phyloP scores from a whole-genome alignment of 2,888 invertebrate genomes.

The Aquatica leii region DNA sequence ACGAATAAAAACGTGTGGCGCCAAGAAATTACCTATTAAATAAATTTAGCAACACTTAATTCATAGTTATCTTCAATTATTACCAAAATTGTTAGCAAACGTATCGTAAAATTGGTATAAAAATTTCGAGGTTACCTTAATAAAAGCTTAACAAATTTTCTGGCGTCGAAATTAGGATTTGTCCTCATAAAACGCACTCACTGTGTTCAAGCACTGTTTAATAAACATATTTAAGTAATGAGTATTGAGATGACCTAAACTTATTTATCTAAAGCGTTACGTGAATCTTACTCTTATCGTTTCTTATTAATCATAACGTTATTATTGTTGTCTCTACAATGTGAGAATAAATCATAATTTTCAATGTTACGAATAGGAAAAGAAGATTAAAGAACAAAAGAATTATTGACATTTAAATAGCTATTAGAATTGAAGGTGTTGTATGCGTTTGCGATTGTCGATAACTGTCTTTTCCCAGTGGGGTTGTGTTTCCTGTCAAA shows the following conservation, averaged over 20 bases:
- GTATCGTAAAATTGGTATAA: conserved; percentile 2
- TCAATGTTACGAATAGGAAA: not conserved
- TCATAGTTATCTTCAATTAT: conserved; percentile 23
- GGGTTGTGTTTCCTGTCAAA: conserved; percentile 37
- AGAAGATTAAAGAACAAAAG: conserved; percentile 41
- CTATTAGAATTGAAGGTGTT: conserved; percentile 43
- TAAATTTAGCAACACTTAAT: conserved; percentile 46
- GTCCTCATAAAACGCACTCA: not conserved
- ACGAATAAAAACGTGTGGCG: conserved; percentile 54
- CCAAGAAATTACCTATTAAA: conserved; percentile 54
- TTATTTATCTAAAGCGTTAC: conserved; percentile 4
- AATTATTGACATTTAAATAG: conserved; percentile 51
- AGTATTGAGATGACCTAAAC: conserved; percentile 6
- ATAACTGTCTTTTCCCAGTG: conserved; percentile 21
- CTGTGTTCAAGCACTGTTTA: not conserved
- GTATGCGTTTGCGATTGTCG: conserved; percentile 29
- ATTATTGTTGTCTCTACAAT: conserved; percentile 3
- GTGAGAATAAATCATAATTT: too few species aligned
- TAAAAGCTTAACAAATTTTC: not conserved
- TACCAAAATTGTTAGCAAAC: conserved; percentile 7
- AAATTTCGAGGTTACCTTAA: not conserved
- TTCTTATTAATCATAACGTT: not conserved
- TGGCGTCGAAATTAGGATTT: too few species aligned
- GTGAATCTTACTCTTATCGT: not conserved
- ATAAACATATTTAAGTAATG: not conserved